Base-by-base conservation (phyloP, 2,888 invertebrate genomes). In the Protodeltote pygarga region DNA sequence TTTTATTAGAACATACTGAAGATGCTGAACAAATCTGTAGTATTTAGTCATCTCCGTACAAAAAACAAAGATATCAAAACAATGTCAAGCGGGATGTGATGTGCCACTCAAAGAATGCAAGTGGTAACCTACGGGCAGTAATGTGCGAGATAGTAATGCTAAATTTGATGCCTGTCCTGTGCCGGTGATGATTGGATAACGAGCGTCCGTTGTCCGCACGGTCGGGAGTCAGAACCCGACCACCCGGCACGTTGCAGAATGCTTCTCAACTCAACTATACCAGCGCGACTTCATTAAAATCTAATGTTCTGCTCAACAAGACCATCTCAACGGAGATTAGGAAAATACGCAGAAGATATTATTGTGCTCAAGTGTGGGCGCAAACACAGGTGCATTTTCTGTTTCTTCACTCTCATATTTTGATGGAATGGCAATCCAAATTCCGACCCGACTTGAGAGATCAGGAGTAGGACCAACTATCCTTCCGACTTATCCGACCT, bases 81-180 rank as follows among this genome's bases (percentile, higher is more conserved):
- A 32, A 21, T 25, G 15, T 8, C 34, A 34, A 65, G 41, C 33
- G 53, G 66, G 62, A 57, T 52, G 35, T 51, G 62, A 57, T 52
- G 35, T 51, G 48, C 25, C 62, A 65, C 31, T 65, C 48, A 37
- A 25, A 11, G 10, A 33, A 21, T 42, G 61, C 29, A 38, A 45
- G 40, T 20, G 10, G 25, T 38, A 37, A 54, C 41, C 38, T 52
- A 42, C 31, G 49, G 29, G 29, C 8, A 11, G 2, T 24, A 16
- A 14, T n/a, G 24, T 25, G 45, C 28, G 21, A 5, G 35, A 11
- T 23, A 52, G 38, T 31, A 31, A 31, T 53, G 31, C 25, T 46
- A 31, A 65, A 62, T 45, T 38, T 60, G 62, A 35, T 14, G 53
- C 17, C 35, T 53, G 54, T 59, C 39, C 61, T 33, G 33, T 25